Conservation (phyloP, 2,113 vertebrate genomes). For the Columba janthina region DNA sequence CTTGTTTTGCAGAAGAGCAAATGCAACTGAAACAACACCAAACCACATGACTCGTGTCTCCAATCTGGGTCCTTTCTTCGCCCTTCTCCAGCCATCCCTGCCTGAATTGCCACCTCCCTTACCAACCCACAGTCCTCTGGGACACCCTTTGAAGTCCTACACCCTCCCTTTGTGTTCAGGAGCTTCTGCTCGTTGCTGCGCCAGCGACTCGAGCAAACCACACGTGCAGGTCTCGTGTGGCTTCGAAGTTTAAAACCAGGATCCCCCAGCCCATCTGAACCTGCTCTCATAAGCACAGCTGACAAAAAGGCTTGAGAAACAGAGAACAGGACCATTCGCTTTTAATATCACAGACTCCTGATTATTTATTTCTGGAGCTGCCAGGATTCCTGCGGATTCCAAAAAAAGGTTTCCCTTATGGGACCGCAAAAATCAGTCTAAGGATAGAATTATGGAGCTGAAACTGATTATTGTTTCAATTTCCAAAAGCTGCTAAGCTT, state of each 20-base stretch:
- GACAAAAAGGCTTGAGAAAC: neutral
- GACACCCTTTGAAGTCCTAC: neutral
- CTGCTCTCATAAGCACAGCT: rapidly evolving
- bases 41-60: neutral
- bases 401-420: neutral
- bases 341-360: neutral
- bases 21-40: neutral
- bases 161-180: neutral
- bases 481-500: constrained; percentile 5
- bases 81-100: neutral
- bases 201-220: neutral
- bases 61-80: rapidly evolving
- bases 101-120: neutral
- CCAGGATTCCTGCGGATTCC: neutral
- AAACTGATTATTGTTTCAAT: neutral
- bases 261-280: neutral
- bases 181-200: neutral
- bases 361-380: rapidly evolving
- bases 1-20: neutral
- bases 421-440: neutral
- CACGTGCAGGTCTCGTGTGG: neutral
- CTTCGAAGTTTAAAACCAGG: neutral
- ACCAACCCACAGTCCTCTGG: neutral
- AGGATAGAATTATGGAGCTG: neutral
- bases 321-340: neutral